Conservation (phyloP, 2,888 invertebrate genomes). For the Acleris cristana region DNA sequence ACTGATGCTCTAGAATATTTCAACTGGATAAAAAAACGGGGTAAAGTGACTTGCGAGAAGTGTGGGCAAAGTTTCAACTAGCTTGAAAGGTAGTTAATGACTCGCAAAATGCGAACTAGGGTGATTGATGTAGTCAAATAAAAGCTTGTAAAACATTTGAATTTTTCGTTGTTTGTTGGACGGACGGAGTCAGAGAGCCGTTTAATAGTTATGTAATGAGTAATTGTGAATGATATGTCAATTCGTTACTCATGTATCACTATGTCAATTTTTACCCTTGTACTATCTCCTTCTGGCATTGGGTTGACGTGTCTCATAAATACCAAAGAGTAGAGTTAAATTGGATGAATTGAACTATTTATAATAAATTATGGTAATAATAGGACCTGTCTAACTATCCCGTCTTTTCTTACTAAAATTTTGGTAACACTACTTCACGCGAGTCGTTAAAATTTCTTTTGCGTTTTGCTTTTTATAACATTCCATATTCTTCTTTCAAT, state of each 20-base stretch:
- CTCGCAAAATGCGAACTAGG: neutral
- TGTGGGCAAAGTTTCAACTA: neutral
- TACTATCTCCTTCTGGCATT: slow-evolving; percentile 42
- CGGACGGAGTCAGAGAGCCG: slow-evolving; percentile 36
- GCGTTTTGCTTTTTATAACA: slow-evolving; percentile 51
- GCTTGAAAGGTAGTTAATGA: neutral
- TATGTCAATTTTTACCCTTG: slow-evolving; percentile 52
- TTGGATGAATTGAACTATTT: slow-evolving; percentile 51
- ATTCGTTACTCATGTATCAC: slow-evolving; percentile 49
- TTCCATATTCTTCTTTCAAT: slow-evolving; percentile 61
- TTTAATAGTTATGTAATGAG: slow-evolving; percentile 49
- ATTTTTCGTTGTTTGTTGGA: slow-evolving; percentile 22
- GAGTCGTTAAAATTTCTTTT: slow-evolving; percentile 38
- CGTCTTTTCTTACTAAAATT: slow-evolving; percentile 63
- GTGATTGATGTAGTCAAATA: neutral
- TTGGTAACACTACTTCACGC: slow-evolving; percentile 65
- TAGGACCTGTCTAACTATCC: slow-evolving; percentile 60
- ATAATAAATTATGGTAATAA: slow-evolving; percentile 49
- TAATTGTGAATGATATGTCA: slow-evolving; percentile 54
- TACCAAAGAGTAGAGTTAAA: slow-evolving; percentile 54
- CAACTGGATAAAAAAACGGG: neutral
- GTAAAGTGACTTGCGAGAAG: neutral
- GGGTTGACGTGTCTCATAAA: slow-evolving; percentile 64
- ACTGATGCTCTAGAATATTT: neutral
- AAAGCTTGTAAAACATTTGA: slow-evolving; percentile 23